A percentile compares a stretch with the other conserved stretches of the same genome.
Evolutionary conservation across 2,113 vertebrate genomes (phyloP).

Genomic region (Phalacrocorax brasilianus): DNA sequence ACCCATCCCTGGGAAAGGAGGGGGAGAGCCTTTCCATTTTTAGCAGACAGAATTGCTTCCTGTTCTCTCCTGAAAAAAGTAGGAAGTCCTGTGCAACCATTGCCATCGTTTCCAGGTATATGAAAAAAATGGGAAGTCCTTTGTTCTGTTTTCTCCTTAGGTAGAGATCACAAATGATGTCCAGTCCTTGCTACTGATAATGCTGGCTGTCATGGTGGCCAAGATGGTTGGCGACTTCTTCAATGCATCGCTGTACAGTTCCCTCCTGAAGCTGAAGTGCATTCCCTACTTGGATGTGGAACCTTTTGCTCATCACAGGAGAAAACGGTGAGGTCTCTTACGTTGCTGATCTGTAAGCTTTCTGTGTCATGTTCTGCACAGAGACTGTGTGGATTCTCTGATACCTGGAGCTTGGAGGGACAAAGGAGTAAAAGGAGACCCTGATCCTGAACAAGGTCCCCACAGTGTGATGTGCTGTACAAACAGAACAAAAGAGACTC

Average conservation of each 20-base stretch:
- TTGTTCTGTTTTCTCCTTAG: conserved; percentile 9
- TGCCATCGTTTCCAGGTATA: background rate
- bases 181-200: conserved; percentile 30
- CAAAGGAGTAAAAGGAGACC: background rate
- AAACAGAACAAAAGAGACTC: background rate
- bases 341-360: background rate
- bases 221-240: conserved; percentile 38
- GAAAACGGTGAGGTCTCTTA: conserved; percentile 31
- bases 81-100: background rate
- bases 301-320: background rate
- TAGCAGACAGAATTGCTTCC: background rate
- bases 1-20: background rate
- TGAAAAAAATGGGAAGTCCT: background rate
- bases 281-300: conserved; percentile 50
- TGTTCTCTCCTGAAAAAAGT: background rate
- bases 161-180: conserved; percentile 56
- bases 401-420: background rate
- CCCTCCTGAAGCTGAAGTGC: conserved; percentile 52
- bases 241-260: background rate
- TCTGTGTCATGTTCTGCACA: background rate
- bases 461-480: background rate
- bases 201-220: conserved; percentile 41
- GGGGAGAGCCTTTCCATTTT: background rate
- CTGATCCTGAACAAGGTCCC: background rate
- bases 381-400: background rate